Evolutionary conservation across 2,888 invertebrate genomes (phyloP), one percentile per base, ranked within the genome.

Genomic region (Drosophila neonasuta): DNA sequence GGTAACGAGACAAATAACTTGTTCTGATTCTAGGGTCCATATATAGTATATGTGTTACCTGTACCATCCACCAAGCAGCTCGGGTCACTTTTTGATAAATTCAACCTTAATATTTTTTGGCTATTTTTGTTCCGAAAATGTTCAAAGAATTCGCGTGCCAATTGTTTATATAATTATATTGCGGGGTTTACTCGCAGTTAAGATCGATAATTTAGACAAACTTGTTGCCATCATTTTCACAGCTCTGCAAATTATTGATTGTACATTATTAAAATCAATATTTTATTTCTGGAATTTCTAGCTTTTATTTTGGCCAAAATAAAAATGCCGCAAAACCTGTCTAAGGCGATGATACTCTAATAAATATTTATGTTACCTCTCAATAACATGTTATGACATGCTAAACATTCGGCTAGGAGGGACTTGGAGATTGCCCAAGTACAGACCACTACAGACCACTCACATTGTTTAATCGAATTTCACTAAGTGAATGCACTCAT

Each of bases 201-300:
- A n/a, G 17, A 30, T 46, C 24, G 29, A 52, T 59, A 72, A 63
- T 52, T 72, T 24, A 52, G 36, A 36, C 13, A 63, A 72, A 56
- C 63, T 39, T 11, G 59, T 59, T 63, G 42, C 24, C 13, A 45
- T 34, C 42, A 68, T 72, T 72, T 67, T 71, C 61, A 44, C 64
- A 56, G 55, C 64, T 64, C 3, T 42, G 46, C 51, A 30, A 63
- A 48, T 52, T 58, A 51, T 51, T 57, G 49, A 13, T 24, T 24
- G 17, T 29, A 42, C 20, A 59, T 65, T 57, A 61, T 45, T 50
- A 41, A 57, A 68, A 48, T 62, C 29, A 34, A 45, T 72, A 49
- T 17, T 64, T 68, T 58, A 52, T 61, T 30, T 73, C 57, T 52
- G 74, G 74, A 69, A 73, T 73, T 74, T 73, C 66, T 73, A 73